phyloP scores from a whole-genome alignment of 2,113 vertebrate genomes.

The Alligator mississippiensis region DNA sequence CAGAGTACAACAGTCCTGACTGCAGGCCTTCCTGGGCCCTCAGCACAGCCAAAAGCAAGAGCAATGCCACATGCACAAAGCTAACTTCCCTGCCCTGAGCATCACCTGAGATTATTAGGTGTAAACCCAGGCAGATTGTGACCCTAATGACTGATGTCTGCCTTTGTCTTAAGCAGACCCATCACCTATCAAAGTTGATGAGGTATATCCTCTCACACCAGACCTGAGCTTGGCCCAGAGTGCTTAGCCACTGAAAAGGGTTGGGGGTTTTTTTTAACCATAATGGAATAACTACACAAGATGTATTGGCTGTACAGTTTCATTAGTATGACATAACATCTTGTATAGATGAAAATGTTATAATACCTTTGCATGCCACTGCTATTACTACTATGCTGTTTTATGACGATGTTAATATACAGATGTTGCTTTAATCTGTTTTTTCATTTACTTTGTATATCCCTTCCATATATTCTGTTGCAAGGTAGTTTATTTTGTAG shows the following conservation, averaged over 20 bases:
- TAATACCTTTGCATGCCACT: constrained; percentile 75
- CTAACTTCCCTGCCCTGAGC: not conserved
- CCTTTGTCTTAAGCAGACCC: accelerated
- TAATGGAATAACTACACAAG: constrained; percentile 40
- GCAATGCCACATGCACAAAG: not conserved
- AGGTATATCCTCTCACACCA: not conserved
- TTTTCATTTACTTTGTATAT: constrained; percentile 81
- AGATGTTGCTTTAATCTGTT: constrained; percentile 84
- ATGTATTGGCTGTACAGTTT: constrained; percentile 61
- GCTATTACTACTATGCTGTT: constrained; percentile 74
- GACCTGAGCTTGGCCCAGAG: not conserved
- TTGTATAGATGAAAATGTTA: constrained; percentile 79
- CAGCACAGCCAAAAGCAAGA: not conserved
- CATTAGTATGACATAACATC: constrained; percentile 72
- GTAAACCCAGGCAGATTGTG: not conserved
- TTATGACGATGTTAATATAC: constrained; percentile 81
- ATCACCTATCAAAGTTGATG: accelerated
- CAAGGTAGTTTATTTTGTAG: constrained; percentile 80
- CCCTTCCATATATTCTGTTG: constrained; percentile 79
- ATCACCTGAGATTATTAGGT: too few species aligned
- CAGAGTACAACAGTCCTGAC: not conserved
- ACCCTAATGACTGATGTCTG: accelerated
- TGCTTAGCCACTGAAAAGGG: not conserved
- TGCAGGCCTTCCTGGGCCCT: accelerated
- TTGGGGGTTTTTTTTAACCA: not conserved